Conservation (phyloP, 92 coral and sea anemone species). For the Paragorgia papillata region DNA sequence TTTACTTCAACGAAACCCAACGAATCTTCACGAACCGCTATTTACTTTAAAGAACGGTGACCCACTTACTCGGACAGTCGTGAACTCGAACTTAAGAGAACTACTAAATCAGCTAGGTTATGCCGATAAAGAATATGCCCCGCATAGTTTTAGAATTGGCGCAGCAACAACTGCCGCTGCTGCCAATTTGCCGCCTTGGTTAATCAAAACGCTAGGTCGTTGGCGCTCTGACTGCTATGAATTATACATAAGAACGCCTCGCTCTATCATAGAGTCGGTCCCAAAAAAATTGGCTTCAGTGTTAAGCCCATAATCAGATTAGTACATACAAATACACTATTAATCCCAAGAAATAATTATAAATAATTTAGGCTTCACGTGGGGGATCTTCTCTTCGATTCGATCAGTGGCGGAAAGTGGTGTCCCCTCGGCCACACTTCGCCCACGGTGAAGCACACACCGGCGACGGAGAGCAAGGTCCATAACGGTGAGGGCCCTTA, state of each 20-base stretch:
- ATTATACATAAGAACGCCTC: constrained; percentile 4
- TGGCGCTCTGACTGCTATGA: no score
- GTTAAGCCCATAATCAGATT: not conserved
- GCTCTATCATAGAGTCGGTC: not conserved
- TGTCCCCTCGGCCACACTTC: no score
- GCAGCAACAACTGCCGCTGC: not conserved
- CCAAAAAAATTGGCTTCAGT: constrained; percentile 3
- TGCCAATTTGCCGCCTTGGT: constrained; percentile 2
- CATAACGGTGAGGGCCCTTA: no score
- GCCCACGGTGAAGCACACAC: no score
- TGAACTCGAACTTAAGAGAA: constrained; percentile 2
- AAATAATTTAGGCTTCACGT: no score
- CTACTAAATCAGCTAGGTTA: not conserved
- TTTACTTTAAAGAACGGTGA: constrained; percentile 1
- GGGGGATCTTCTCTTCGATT: no score
- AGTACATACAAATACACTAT: no score
- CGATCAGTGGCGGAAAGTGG: no score
- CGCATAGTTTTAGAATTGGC: constrained; percentile 9
- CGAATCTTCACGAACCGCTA: not conserved
- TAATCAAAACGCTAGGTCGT: constrained; percentile 1
- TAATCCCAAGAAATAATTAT: no score
- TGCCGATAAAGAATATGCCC: not conserved
- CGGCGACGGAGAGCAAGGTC: no score
- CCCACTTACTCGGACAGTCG: not conserved
- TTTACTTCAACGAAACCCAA: not conserved